Conservation (phyloP, 2,888 invertebrate genomes). For the Cryptocephalus moraei region DNA sequence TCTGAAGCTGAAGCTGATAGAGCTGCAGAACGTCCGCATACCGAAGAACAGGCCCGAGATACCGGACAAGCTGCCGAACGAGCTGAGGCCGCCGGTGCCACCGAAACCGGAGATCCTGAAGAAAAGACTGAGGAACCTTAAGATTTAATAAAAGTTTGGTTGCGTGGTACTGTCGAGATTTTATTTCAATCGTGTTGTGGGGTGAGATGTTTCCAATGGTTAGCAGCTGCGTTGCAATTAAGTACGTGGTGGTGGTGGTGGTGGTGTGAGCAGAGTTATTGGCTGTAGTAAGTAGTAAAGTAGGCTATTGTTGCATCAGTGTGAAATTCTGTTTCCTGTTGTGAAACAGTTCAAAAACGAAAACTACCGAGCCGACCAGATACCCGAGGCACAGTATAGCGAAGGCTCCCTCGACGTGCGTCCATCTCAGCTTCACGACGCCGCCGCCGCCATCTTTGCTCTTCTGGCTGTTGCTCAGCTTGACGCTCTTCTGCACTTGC, state of each 20-base stretch:
- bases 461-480: slow-evolving; percentile 24
- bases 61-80: slow-evolving; percentile 9
- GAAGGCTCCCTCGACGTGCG: slow-evolving; percentile 31
- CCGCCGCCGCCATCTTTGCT: slow-evolving; percentile 9
- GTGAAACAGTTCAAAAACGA: background rate
- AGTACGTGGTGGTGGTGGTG: too few relatives aligned
- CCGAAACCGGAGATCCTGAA: slow-evolving; percentile 7
- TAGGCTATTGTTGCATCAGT: too few relatives aligned
- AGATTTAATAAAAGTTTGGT: too few relatives aligned
- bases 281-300: too few relatives aligned
- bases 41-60: slow-evolving; percentile 30
- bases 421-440: slow-evolving; percentile 24
- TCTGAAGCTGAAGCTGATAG: slow-evolving; percentile 29
- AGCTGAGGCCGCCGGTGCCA: slow-evolving; percentile 21
- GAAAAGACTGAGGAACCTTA: background rate
- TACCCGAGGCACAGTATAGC: slow-evolving; percentile 25
- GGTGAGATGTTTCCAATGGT: too few relatives aligned
- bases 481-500: slow-evolving; percentile 45
- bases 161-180: too few relatives aligned
- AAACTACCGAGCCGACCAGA: slow-evolving; percentile 14
- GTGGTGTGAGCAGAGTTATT: too few relatives aligned
- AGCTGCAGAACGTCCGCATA: slow-evolving; percentile 30
- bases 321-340: too few relatives aligned
- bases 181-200: too few relatives aligned
- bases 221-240: too few relatives aligned